Evolutionary conservation across 2,113 vertebrate species (phyloP), one percentile per base, ranked within the genome.

Genomic region (Xiphophorus hellerii): DNA sequence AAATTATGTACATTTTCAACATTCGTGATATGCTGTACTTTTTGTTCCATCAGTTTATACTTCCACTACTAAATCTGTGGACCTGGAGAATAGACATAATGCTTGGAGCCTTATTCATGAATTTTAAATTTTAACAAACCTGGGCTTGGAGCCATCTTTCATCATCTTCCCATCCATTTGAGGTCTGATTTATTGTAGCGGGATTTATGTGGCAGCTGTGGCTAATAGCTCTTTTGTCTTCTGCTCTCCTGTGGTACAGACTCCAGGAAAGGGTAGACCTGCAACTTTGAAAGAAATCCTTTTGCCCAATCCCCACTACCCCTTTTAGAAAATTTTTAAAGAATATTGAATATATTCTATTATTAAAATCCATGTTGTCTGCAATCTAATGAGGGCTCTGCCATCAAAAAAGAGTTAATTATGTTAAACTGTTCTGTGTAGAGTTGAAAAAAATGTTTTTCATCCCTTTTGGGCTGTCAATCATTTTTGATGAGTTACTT

Each of bases 141-240:
- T 84, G 75, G 84, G 79, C 84, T 83, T 6, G 14, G 69, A 48
- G 88, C 37, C 37, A 44, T 67, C 65, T 67, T 67, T 84, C 80
- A 87, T 83, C 70, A 72, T 85, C 71, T 69, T 71, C 77, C n/a
- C 83, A 39, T 85, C 78, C 71, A 81, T 76, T 88, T 80, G 76
- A 84, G 84, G 79, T 39, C 25, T 73, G 80, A 89, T 91, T 85
- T 89, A 91, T 90, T 84, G 73, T 74, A 54, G 75, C 62, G 82
- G 78, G 78, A 84, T 84, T 78, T 61, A 60, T 20, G 82, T 33
- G 80, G 77, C 70, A 4, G 64, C 75, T 54, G 42, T 73, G 77
- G 83, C 83, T 88, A 88, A 91, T 87, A 83, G 81, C 80, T 85
- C 83, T 76, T 86, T 86, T 90, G 75, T 91, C 84, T 82, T 42